A percentile compares a stretch with the other conserved stretches of the same genome.
These are phyloP conservation scores for Malurus elegans DNA, from an alignment of 2,113 vertebrate species.

Conservation along the genomic window DNA sequence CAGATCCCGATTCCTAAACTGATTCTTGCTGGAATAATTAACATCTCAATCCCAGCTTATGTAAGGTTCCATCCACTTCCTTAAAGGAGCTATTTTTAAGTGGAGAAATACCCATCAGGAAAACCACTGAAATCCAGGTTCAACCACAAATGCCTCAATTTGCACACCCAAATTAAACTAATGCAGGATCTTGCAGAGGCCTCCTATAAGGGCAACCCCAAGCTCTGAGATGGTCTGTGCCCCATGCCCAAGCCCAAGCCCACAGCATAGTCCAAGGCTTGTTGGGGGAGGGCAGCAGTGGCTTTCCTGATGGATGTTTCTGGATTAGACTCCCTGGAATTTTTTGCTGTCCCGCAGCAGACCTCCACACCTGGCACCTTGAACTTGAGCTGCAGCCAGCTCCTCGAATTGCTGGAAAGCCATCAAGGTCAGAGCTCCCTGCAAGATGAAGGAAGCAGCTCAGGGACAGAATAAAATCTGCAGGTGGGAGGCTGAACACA, in stretches of 20 bases:
- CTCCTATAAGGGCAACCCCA: rapidly evolving
- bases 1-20: not conserved
- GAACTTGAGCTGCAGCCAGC: not conserved
- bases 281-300: not conserved
- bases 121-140: not conserved
- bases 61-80: not conserved
- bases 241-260: not conserved
- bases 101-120: not conserved
- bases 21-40: not conserved
- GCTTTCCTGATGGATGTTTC: no score
- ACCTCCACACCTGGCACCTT: not conserved
- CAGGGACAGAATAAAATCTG: not conserved
- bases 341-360: rapidly evolving
- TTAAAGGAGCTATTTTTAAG: not conserved
- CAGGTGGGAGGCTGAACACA: not conserved
- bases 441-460: not conserved
- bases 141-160: not conserved
- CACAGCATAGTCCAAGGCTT: not conserved
- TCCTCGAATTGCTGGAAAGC: not conserved
- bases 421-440: not conserved
- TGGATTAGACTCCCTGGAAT: not conserved
- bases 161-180: not conserved
- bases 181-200: not conserved
- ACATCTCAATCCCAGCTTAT: not conserved
- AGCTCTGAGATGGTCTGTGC: not conserved